A percentile compares a stretch with the other conserved stretches of the same genome.
These are phyloP conservation scores for Girardia tigrina DNA, from an alignment of 2,888 invertebrate genomes.

Conservation along the genomic window DNA sequence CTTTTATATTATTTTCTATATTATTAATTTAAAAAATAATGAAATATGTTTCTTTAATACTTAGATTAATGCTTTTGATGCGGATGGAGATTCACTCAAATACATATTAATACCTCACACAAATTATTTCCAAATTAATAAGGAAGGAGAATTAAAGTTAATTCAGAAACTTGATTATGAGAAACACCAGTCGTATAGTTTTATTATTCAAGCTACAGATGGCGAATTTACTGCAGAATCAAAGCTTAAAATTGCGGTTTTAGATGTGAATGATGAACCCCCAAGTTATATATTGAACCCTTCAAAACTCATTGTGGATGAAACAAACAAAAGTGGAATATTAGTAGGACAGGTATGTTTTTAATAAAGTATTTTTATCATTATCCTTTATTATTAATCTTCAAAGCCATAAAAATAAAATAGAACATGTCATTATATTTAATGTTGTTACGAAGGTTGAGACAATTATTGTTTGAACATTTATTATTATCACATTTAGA, in stretches of 20 bases:
- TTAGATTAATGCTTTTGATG: not conserved
- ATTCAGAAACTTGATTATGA: not conserved
- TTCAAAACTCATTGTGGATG: constrained; percentile 11
- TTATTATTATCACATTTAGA: too few relatives aligned
- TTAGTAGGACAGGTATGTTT: not conserved
- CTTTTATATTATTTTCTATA: not conserved
- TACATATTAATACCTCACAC: not conserved
- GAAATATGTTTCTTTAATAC: not conserved
- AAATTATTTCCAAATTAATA: constrained; percentile 6
- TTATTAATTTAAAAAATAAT: not conserved
- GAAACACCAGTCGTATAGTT: not conserved
- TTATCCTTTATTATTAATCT: too few relatives aligned
- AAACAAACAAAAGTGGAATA: constrained; percentile 12
- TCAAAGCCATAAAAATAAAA: too few relatives aligned
- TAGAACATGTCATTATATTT: too few relatives aligned
- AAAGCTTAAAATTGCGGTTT: not conserved
- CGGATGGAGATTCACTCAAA: not conserved
- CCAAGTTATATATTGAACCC: constrained; percentile 2
- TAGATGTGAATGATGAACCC: constrained; percentile 16
- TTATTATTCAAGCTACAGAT: not conserved
- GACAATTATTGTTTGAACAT: too few relatives aligned
- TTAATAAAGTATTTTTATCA: too few relatives aligned
- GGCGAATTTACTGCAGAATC: not conserved
- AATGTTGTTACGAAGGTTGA: too few relatives aligned
- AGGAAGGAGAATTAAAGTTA: not conserved